phyloP scores from a whole-genome alignment of 2,888 invertebrate species.

The Andricus quercusramuli region DNA sequence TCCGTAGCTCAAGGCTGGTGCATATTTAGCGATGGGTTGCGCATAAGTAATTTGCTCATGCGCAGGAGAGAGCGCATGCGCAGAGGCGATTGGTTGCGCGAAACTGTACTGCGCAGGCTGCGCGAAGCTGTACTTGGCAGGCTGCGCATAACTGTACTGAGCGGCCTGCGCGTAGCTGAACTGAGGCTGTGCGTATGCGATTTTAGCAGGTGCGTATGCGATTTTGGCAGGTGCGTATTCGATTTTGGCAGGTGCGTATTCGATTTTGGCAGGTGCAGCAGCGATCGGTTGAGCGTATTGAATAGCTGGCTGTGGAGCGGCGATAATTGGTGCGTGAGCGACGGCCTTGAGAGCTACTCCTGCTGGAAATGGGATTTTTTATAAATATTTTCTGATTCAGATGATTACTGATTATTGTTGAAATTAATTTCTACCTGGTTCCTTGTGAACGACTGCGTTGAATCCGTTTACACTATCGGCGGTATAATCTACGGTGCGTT shows the following conservation, averaged over 20 bases:
- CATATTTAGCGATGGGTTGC: slow-evolving; percentile 43
- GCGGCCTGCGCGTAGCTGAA: slow-evolving; percentile 26
- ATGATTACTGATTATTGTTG: no score
- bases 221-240: slow-evolving; percentile 13
- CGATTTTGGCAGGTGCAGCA: slow-evolving; percentile 30
- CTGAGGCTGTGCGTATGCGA: not conserved
- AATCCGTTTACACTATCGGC: slow-evolving; percentile 65
- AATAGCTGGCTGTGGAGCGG: no score
- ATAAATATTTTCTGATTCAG: no score
- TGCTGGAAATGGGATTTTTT: slow-evolving; percentile 25
- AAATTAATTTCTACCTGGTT: slow-evolving; percentile 28
- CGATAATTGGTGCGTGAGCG: slow-evolving; percentile 64
- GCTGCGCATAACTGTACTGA: slow-evolving; percentile 54
- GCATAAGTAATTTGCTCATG: slow-evolving; percentile 10
- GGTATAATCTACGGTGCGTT: slow-evolving; percentile 64
- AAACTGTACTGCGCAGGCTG: slow-evolving; percentile 53
- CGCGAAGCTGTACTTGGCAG: slow-evolving; percentile 54
- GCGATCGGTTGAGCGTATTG: slow-evolving; percentile 7
- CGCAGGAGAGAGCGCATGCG: slow-evolving; percentile 26
- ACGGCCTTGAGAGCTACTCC: slow-evolving; percentile 62
- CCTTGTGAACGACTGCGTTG: slow-evolving; percentile 67
- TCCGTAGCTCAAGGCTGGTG: slow-evolving; percentile 54
- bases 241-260: slow-evolving; percentile 5
- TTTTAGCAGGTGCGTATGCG: slow-evolving; percentile 2
- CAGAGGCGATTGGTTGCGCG: slow-evolving; percentile 36